Conservation (phyloP, 2,113 vertebrate species). For the Nerophis lumbriciformis region DNA sequence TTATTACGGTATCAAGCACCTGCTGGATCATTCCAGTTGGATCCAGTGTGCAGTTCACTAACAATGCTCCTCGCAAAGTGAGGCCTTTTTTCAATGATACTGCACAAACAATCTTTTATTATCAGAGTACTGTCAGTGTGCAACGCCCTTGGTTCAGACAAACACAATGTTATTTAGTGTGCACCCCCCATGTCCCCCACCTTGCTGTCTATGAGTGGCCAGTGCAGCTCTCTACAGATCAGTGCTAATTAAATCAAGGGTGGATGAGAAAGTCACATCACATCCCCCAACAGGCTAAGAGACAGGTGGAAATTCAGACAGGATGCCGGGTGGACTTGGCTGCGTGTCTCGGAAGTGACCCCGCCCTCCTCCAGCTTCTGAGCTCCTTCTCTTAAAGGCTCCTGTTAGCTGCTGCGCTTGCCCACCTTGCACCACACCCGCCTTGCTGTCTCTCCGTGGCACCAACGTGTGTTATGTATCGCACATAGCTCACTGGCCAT, state of each 20-base stretch:
- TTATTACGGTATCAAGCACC: constrained; percentile 44
- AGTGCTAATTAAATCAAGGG: constrained; percentile 67
- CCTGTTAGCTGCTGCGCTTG: constrained; percentile 40
- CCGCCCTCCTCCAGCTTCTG: constrained; percentile 2
- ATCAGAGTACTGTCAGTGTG: constrained; percentile 50
- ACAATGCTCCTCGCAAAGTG: constrained; percentile 35
- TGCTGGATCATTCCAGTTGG: constrained; percentile 33
- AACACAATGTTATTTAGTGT: constrained; percentile 46
- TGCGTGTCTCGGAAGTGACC: constrained; percentile 19
- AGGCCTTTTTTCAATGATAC: constrained; percentile 30
- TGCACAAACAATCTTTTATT: constrained; percentile 46
- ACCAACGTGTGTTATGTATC: constrained; percentile 51
- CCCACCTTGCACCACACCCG: constrained; percentile 41
- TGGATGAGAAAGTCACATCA: constrained; percentile 39
- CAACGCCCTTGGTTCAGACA: constrained; percentile 58
- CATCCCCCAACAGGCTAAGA: constrained; percentile 14
- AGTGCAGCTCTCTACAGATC: constrained; percentile 60
- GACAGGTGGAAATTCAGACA: neutral
- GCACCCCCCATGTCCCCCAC: constrained; percentile 26
- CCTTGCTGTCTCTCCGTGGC: constrained; percentile 45
- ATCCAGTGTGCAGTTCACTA: constrained; percentile 23
- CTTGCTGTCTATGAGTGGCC: constrained; percentile 47
- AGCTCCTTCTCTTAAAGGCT: constrained; percentile 19
- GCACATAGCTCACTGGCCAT: constrained; percentile 50
- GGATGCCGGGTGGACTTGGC: constrained; percentile 20